Evolutionary conservation across 2,113 vertebrate species (phyloP), one percentile per base, ranked within the genome.

Genomic region (Hippocampus abdominalis): DNA sequence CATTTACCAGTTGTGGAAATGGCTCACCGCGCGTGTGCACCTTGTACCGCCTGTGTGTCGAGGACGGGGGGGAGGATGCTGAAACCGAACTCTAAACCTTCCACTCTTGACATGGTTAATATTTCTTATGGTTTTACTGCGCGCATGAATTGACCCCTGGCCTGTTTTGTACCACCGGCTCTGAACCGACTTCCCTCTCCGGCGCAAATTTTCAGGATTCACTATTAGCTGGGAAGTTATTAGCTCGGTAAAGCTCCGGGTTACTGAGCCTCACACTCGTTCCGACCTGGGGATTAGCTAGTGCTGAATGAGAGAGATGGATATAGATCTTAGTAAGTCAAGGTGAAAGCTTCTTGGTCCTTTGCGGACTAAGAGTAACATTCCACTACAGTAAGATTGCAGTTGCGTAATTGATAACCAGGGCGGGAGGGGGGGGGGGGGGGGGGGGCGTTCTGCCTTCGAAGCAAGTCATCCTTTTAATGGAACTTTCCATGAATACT

Each of bases 141-240:
- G 67, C 67, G 59, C 83, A 72, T 70, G 66, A 76, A 20, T 48
- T 86, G 80, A 84, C 80, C 83, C 68, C 68, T 69, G 76, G 75
- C 75, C 75, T 79, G 75, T 75, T 71, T 49, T 48, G 4, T 49
- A 44, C 2, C 10, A 44, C 10, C 42, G 42, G 13, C 42, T 72
- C 82, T 85, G 74, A 82, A 73, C 81, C 69, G 79, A 79, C 67
- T 76, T 78, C 53, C 44, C 23, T 15, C 42, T 64, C 53, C 62
- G 53, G 64, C n/a, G 62, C 62, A 78, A 74, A 77, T 82, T 16
- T 85, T 73, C 79, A 1, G 76, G 75, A 88, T 87, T 86, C 81
- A 85, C 86, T 83, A 86, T 87, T 87, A 84, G 75, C 80, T 80
- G 72, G 46, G 70, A 84, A 79, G 71, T 76, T 71, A 78, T 87